These are phyloP conservation scores for Taeniopygia guttata DNA, from an alignment of 2,797 vertebrate species.

Conservation along the genomic window DNA sequence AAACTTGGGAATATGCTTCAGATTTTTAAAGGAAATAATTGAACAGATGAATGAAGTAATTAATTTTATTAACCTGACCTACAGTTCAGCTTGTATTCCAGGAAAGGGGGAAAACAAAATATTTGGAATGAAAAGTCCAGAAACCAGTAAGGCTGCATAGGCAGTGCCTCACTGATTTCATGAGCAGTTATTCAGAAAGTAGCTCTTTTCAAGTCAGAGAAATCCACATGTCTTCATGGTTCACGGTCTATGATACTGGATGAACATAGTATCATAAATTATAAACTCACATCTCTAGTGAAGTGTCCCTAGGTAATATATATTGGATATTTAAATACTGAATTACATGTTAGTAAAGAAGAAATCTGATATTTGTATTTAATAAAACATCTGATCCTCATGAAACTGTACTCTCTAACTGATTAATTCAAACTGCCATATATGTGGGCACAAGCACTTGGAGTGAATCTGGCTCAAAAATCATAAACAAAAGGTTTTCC, in stretches of 20 bases:
- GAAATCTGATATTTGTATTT: neutral
- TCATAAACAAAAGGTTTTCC: conserved; percentile 25
- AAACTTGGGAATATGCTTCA: neutral
- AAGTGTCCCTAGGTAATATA: neutral
- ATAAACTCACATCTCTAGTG: neutral
- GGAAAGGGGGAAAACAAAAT: neutral
- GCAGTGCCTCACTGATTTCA: neutral
- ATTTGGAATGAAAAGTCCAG: neutral
- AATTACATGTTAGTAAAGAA: neutral
- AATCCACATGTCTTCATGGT: neutral
- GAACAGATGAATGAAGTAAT: neutral
- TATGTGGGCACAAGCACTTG: neutral
- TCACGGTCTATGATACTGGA: neutral
- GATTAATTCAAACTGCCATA: neutral
- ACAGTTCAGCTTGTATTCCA: neutral
- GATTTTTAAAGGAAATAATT: neutral
- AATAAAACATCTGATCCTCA: conserved; percentile 13
- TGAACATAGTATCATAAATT: neutral
- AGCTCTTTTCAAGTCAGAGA: neutral
- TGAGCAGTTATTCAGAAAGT: neutral
- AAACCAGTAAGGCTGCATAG: neutral
- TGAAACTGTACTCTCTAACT: neutral
- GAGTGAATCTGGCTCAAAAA: conserved; percentile 1
- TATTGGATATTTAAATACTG: neutral
- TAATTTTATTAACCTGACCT: neutral